Conservation (phyloP, 2,797 vertebrate species). For the Sebastes hubbsi region DNA sequence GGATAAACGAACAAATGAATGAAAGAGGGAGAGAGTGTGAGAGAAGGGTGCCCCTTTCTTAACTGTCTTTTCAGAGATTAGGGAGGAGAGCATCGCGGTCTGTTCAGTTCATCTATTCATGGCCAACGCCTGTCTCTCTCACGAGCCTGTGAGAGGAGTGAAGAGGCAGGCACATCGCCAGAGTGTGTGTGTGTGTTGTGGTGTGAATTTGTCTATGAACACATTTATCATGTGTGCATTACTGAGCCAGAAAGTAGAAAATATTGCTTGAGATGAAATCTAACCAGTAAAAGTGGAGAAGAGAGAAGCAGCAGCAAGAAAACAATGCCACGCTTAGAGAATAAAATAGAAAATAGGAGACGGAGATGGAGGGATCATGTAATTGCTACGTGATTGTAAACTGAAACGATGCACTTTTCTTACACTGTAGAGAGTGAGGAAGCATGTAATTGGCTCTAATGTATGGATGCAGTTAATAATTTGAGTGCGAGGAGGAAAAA, state of each 20-base stretch:
- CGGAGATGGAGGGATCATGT: constrained; percentile 15
- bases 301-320: background rate
- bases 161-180: constrained; percentile 23
- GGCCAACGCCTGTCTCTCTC: constrained; percentile 66
- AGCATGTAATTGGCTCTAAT: constrained; percentile 34
- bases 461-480: constrained; percentile 23
- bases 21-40: constrained; percentile 73
- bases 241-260: constrained; percentile 4
- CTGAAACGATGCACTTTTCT: constrained; percentile 35
- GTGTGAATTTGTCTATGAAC: constrained; percentile 20
- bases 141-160: constrained; percentile 33
- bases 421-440: background rate
- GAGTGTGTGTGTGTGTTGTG: background rate
- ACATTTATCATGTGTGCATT: constrained; percentile 29
- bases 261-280: constrained; percentile 13
- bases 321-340: background rate
- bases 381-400: constrained; percentile 39
- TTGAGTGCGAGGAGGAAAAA: constrained; percentile 11
- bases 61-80: constrained; percentile 79
- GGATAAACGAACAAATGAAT: constrained; percentile 71
- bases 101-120: constrained; percentile 74
- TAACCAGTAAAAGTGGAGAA: background rate
- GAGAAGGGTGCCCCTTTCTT: constrained; percentile 77
- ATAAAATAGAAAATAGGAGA: constrained; percentile 17
- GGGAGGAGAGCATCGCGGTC: constrained; percentile 68